Conservation (phyloP, 2,113 vertebrate species). For the Bubo bubo region DNA sequence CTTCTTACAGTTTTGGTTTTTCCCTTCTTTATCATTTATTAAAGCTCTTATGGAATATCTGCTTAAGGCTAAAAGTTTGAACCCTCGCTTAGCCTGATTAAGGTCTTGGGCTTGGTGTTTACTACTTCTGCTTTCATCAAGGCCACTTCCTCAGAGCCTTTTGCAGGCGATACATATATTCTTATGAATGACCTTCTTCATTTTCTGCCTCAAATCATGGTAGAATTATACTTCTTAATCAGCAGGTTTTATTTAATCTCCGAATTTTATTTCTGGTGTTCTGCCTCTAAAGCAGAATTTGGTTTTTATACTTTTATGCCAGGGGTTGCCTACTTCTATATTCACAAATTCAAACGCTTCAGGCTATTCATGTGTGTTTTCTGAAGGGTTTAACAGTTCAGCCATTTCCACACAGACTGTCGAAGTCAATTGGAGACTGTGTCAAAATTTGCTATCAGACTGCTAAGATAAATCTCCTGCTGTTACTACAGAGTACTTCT, state of each 20-base stretch:
- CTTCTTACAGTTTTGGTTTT: background rate
- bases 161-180: background rate
- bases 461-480: background rate
- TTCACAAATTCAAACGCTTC: background rate
- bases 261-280: background rate
- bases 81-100: constrained; percentile 17
- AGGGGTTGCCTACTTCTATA: background rate
- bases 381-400: constrained; percentile 20
- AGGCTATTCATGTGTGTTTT: constrained; percentile 15
- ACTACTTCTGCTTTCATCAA: constrained; percentile 7
- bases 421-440: background rate
- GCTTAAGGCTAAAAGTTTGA: constrained; percentile 26
- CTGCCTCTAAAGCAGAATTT: background rate
- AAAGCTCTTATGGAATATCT: constrained; percentile 6
- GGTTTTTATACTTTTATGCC: background rate
- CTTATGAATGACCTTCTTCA: background rate
- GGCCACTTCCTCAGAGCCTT: background rate
- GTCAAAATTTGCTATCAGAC: background rate
- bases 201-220: background rate
- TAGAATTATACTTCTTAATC: constrained; percentile 18
- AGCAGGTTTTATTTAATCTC: constrained; percentile 24
- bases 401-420: background rate
- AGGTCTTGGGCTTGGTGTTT: constrained; percentile 6
- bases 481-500: background rate
- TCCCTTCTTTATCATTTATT: background rate